Evolutionary conservation across 2,113 vertebrate species (phyloP), one percentile per base, ranked within the genome.

Genomic region (Pteruthius melanotis): DNA sequence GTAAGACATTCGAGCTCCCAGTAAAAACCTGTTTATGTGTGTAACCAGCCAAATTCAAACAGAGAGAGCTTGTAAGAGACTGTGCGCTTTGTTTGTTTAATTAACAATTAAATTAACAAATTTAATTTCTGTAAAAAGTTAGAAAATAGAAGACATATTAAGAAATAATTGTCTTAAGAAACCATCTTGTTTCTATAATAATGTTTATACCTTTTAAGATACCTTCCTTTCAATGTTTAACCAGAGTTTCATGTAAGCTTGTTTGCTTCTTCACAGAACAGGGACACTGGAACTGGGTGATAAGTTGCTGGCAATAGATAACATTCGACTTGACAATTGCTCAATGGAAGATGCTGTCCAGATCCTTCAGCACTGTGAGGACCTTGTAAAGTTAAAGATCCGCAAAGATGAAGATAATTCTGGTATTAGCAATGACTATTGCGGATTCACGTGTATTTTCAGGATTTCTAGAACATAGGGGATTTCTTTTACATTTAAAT

Each of bases 361-460:
- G 96, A 99, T 99, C 96, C 98, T 99, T 77, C 99, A 99, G 96
- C 99, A 99, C 97, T 99, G 99, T 33, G 99, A 99, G 82, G 99
- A 99, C 35, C 98, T 99, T 82, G 99, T 99, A 18, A 99, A 99
- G 87, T 98, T 99, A 59, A 99, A 99, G 97, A 99, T 99, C 87
- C 99, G 99, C 87, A 99, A 99, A 97, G 99, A 99, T 68, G 99
- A 99, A 97, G 99, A 99, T 96, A 99, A 99, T 97, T 99, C 99
- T 3, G 99, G 99, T 99, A 98, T 64, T 84, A 76, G 56, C 33
- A 66, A 71, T 89, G 65, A 95, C 61, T 54, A 21, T 80, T 96
- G 70, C 71, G 87, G 40, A 63, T 71, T 91, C 21, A 19, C 77
- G 5, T 75, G 30, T 66, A 21, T 70, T 93, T 95, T 54, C 31